Evolutionary conservation across 2,888 invertebrate species (phyloP).

Genomic region (Lydus trimaculatus): DNA sequence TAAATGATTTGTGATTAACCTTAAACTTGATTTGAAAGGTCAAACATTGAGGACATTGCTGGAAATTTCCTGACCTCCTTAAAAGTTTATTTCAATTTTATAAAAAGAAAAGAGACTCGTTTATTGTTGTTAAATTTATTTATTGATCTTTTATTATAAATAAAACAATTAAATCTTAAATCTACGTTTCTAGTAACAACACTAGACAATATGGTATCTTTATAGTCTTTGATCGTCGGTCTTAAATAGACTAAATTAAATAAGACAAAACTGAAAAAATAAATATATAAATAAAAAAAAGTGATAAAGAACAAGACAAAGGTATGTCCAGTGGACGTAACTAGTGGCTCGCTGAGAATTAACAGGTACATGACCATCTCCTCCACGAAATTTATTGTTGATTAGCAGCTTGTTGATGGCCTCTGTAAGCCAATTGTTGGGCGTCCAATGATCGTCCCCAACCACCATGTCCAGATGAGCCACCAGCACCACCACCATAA

Average conservation of each 20-base stretch:
- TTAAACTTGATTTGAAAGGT: not conserved
- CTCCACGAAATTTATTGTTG: constrained; percentile 46
- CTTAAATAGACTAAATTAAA: constrained; percentile 23
- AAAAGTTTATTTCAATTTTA: not conserved
- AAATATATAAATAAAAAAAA: constrained; percentile 50
- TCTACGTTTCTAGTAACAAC: constrained; percentile 43
- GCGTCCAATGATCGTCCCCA: constrained; percentile 82
- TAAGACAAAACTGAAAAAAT: constrained; percentile 25
- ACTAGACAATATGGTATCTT: constrained; percentile 50
- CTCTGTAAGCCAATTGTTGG: constrained; percentile 81
- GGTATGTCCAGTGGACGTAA: constrained; percentile 42
- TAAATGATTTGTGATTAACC: not conserved
- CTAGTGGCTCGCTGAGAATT: constrained; percentile 44
- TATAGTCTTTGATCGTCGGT: constrained; percentile 52
- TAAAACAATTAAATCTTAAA: constrained; percentile 52
- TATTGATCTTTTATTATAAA: constrained; percentile 49
- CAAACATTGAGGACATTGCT: not conserved
- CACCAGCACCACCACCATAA: constrained; percentile 56
- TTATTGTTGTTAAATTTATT: constrained; percentile 21
- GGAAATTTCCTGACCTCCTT: not conserved
- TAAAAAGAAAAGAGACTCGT: not conserved
- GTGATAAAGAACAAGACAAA: constrained; percentile 35
- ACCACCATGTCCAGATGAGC: constrained; percentile 66
- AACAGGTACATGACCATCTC: constrained; percentile 57
- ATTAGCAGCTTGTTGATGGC: constrained; percentile 66